Base-by-base conservation (phyloP, 2,888 invertebrate species). In the Lasioglossum zephyrum region DNA sequence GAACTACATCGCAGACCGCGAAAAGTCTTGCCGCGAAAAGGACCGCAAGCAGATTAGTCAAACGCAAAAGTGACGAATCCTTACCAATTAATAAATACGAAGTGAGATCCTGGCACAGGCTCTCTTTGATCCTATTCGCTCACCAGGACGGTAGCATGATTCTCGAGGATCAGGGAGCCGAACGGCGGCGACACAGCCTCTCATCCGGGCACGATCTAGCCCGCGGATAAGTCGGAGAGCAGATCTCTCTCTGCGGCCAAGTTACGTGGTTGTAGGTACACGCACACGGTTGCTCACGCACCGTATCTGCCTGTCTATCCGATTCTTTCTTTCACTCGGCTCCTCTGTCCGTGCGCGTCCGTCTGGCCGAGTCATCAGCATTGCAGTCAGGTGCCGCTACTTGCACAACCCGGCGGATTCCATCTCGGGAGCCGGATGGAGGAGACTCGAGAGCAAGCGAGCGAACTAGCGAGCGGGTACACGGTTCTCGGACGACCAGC, bases 351-450 rank as follows among this genome's bases (percentile, higher is more conserved):
- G 47, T 78, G 49, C 16, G 69, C 72, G 44, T 41, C 39, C 72
- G 36, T 83, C 82, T 79, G 63, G 80, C 44, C 82, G 87, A 90
- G 89, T 87, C 91, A 93, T 93, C 93, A 92, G 91, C 91, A 93
- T 93, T 94, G 92, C 92, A 93, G 93, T 94, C 93, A 93, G 94
- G 94, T 93, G 94, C 93, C 93, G 89, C 92, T 91, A 91, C 93
- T 94, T 94, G 92, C 93, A 94, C 93, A 94, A 94, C 93, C 79
- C 88, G 90, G 90, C 91, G 92, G 92, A 93, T 94, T 93, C 92
- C 93, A 92, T 93, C 91, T 90, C 85, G 77, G 87, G 87, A 84
- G 79, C 84, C 82, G 86, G 80, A 75, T 79, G 87, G 80, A 86
- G 83, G 77, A 77, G 87, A 85, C 81, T 22, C 22, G 53, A 53